A percentile compares a stretch with the other conserved stretches of the same genome.
phyloP scores from a whole-genome alignment of 2,888 invertebrate genomes.

The Sialis lutaria region DNA sequence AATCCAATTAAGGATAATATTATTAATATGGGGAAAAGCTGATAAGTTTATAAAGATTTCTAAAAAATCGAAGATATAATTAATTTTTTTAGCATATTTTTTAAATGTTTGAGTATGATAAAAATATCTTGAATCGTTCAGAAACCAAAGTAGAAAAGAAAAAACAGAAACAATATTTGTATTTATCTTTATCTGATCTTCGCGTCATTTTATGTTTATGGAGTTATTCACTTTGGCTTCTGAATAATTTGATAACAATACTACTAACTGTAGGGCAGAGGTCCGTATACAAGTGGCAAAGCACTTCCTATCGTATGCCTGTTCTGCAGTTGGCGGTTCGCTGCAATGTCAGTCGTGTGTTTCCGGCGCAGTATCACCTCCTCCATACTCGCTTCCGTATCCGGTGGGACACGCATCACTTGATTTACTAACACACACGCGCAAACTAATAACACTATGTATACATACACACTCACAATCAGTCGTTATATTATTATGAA shows the following conservation, averaged over 20 bases:
- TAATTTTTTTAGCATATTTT: too few species aligned
- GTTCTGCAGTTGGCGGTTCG: conserved; percentile 13
- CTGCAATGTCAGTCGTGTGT: conserved; percentile 14
- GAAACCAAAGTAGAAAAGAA: too few species aligned
- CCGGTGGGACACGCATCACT: conserved; percentile 1
- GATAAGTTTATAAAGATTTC: too few species aligned
- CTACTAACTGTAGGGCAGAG: conserved; percentile 61
- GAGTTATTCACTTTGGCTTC: conserved; percentile 6
- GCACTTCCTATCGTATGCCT: conserved; percentile 28
- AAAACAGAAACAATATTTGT: too few species aligned
- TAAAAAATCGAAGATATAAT: too few species aligned
- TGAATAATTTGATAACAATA: background rate
- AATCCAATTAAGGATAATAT: too few species aligned
- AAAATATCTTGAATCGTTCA: too few species aligned
- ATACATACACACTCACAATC: background rate
- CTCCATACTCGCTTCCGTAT: conserved; percentile 3
- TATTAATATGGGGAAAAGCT: too few species aligned
- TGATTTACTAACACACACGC: conserved; percentile 11
- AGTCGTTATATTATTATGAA: too few species aligned
- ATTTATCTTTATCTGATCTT: too few species aligned
- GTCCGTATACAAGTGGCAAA: conserved; percentile 58
- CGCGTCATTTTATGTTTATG: background rate
- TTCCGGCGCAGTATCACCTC: conserved; percentile 19
- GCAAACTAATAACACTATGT: background rate
- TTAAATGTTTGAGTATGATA: too few species aligned